Evolutionary conservation across 2,113 vertebrate species (phyloP).

Genomic region (Acanthochromis polyacanthus): DNA sequence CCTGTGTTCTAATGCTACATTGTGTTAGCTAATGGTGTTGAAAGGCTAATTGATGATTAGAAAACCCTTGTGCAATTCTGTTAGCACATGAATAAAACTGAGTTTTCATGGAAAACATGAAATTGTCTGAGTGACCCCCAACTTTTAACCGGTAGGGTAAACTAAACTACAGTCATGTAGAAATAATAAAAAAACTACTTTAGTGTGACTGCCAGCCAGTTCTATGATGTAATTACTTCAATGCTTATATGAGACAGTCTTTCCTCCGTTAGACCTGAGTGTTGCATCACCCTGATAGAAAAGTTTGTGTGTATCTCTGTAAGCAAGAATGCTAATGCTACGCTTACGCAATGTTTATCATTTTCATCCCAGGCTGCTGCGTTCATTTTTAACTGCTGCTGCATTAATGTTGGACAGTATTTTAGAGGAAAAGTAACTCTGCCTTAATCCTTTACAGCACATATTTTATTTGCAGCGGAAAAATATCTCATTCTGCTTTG

Average conservation of each 20-base stretch:
- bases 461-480: not conserved
- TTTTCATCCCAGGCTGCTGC: slow-evolving; percentile 4
- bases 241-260: not conserved
- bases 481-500: slow-evolving; percentile 10
- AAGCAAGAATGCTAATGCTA: slow-evolving; percentile 31
- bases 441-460: slow-evolving; percentile 22
- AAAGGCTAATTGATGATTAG: no score
- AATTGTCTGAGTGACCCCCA: no score
- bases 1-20: no score
- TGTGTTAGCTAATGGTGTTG: no score
- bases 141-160: not conserved
- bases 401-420: slow-evolving; percentile 26
- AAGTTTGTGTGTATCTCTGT: slow-evolving; percentile 20
- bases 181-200: no score
- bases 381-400: slow-evolving; percentile 14
- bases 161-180: no score
- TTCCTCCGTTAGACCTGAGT: slow-evolving; percentile 1
- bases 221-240: no score
- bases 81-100: no score
- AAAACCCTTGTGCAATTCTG: no score
- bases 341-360: slow-evolving; percentile 25
- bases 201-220: no score
- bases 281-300: slow-evolving; percentile 30
- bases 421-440: not conserved
- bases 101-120: no score